phyloP scores from a whole-genome alignment of 2,888 invertebrate genomes.

The Troides aeacus region DNA sequence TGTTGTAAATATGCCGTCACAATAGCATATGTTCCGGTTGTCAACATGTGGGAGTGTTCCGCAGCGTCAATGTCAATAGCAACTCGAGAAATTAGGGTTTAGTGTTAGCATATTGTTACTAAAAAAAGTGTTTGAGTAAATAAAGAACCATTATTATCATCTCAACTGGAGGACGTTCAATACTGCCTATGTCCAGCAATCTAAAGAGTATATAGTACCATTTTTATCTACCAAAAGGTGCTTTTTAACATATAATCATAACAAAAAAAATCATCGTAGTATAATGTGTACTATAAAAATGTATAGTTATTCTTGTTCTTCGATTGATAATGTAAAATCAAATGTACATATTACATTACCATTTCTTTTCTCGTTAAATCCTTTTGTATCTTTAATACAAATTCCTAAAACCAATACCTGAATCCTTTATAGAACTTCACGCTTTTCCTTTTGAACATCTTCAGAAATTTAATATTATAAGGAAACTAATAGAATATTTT shows the following conservation, averaged over 20 bases:
- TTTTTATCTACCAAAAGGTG: too few relatives aligned
- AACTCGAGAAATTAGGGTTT: not conserved
- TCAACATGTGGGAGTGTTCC: not conserved
- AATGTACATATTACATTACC: constrained; percentile 42
- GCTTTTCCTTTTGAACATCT: constrained; percentile 12
- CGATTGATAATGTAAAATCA: constrained; percentile 2
- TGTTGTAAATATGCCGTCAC: too few relatives aligned
- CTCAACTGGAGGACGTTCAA: too few relatives aligned
- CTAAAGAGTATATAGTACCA: too few relatives aligned
- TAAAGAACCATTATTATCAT: too few relatives aligned
- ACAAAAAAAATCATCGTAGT: too few relatives aligned
- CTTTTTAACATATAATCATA: too few relatives aligned
- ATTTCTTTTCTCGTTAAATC: constrained; percentile 39
- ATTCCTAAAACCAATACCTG: constrained; percentile 16
- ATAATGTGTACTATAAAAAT: too few relatives aligned
- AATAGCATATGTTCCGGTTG: not conserved
- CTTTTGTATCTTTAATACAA: constrained; percentile 31
- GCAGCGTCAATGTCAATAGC: not conserved
- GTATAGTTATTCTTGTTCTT: not conserved
- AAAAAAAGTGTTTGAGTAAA: not conserved
- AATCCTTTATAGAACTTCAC: constrained; percentile 20
- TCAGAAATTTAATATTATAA: constrained; percentile 9
- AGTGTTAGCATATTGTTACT: not conserved
- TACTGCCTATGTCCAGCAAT: too few relatives aligned
- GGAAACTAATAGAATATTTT: constrained; percentile 6